A percentile compares a stretch with the other conserved stretches of the same genome.
Evolutionary conservation across 2,888 invertebrate genomes (phyloP).

Genomic region (Chaetogeoica ovagalla): DNA sequence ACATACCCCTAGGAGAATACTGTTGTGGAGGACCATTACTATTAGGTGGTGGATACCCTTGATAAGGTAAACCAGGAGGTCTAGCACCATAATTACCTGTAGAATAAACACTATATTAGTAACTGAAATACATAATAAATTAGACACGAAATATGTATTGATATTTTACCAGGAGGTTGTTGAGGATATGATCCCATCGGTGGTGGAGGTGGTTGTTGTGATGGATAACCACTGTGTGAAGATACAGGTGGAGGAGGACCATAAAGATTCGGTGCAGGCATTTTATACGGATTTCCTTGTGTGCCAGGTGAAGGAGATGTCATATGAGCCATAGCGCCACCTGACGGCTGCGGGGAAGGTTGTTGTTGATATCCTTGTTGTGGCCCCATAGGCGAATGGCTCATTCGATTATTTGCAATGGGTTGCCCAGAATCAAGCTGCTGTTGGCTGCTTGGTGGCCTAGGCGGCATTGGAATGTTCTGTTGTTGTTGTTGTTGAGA

Average conservation of each 20-base stretch:
- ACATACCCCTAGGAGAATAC: constrained; percentile 60
- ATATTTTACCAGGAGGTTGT: constrained; percentile 48
- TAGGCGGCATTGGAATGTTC: constrained; percentile 94
- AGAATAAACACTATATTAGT: constrained; percentile 17
- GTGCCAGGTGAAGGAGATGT: constrained; percentile 21
- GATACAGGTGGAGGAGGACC: constrained; percentile 42
- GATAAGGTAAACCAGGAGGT: constrained; percentile 60
- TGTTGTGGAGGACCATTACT: constrained; percentile 62
- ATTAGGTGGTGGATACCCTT: constrained; percentile 61
- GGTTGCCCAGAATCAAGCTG: constrained; percentile 68
- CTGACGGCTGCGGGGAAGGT: constrained; percentile 26
- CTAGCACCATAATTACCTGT: constrained; percentile 62
- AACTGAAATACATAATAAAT: background rate
- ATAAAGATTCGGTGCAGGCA: constrained; percentile 44
- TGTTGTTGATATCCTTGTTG: constrained; percentile 61
- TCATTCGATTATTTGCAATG: constrained; percentile 66
- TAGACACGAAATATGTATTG: background rate
- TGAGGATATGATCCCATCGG: constrained; percentile 48
- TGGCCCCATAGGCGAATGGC: constrained; percentile 70
- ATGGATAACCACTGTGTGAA: constrained; percentile 45
- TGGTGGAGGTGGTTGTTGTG: constrained; percentile 37
- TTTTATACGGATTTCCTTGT: constrained; percentile 41
- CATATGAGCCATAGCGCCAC: constrained; percentile 42
- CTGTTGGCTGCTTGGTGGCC: constrained; percentile 84
- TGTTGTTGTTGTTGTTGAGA: constrained; percentile 60